phyloP scores from a whole-genome alignment of 2,888 invertebrate genomes.

The Acrobasis suavella region DNA sequence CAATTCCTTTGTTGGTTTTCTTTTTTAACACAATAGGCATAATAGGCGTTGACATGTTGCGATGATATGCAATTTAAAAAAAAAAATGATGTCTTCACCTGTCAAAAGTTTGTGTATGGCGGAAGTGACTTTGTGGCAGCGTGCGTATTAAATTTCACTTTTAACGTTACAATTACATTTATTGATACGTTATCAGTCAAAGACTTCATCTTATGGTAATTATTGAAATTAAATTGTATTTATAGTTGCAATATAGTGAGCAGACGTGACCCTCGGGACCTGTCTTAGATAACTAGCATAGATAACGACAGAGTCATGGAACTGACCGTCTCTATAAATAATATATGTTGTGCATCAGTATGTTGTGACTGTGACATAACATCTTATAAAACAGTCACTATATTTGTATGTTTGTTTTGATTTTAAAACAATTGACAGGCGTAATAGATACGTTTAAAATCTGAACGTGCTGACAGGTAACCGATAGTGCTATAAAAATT shows the following conservation, averaged over 20 bases:
- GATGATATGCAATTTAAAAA: constrained; percentile 66
- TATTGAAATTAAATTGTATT: constrained; percentile 78
- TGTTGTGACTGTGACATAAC: constrained; percentile 14
- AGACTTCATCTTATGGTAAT: constrained; percentile 74
- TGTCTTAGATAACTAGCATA: constrained; percentile 57
- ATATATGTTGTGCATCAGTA: constrained; percentile 55
- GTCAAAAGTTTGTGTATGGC: constrained; percentile 35
- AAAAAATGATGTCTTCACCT: constrained; percentile 58
- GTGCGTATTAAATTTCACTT: constrained; percentile 66
- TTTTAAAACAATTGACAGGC: constrained; percentile 15
- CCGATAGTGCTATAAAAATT: constrained; percentile 54
- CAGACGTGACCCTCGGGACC: constrained; percentile 59
- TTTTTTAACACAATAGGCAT: constrained; percentile 57
- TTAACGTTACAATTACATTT: constrained; percentile 44
- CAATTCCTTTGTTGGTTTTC: constrained; percentile 67
- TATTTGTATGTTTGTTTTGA: no score
- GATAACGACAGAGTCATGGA: constrained; percentile 66
- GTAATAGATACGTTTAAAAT: constrained; percentile 39
- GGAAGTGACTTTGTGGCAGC: constrained; percentile 66
- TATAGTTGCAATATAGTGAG: constrained; percentile 66
- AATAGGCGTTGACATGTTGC: constrained; percentile 79
- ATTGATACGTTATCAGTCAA: constrained; percentile 73
- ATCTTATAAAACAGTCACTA: no score
- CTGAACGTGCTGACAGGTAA: constrained; percentile 49
- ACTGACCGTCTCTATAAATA: constrained; percentile 68